Base-by-base conservation (phyloP, 2,113 vertebrate genomes). In the Saguinus imperator region DNA sequence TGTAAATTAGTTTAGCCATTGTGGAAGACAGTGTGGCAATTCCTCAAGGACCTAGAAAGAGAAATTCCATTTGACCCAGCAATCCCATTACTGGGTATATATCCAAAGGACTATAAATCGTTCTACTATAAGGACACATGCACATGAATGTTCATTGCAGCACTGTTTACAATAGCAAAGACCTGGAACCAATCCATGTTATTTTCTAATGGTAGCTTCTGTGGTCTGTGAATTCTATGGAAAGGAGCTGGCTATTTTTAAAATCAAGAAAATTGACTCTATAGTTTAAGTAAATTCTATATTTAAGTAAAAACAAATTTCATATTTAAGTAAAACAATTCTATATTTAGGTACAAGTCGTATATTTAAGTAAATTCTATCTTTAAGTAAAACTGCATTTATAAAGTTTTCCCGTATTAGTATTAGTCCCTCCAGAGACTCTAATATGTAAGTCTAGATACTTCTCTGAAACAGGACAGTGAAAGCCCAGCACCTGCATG, bases 401-500 rank as follows among this genome's bases (percentile, higher is more conserved):
- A 7, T 61, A 58, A 48, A 35, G 25, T 8, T 35, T 52, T 70
- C 32, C 29, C 12, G 3, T 37, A 3, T 29, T 48, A 77, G 17
- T 27, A 52, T 82, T 64, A 40, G 13, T 35, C 66, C 12, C 21
- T 29, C 29, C 29, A 21, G 7, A 4, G 13, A 35, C 48, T 66
- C 40, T 73, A 48, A 45, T 1, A 12, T 5, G 40, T 14, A n/a
- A 3, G 1, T 40, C 52, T 23, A 48, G 32, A 21, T 52, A 9
- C 32, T 27, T 73, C 10, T 3, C 4, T 37, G 61, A 84, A 21
- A 8, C 1, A 7, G 18, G 35, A 27, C 18, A 12, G 29, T 21
- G n/a, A 45, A 40, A 57, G 27, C 17, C 17, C 4, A 5, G 8
- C 18, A n/a, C 18, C 14, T 0, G 7, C 13, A 3, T 2, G 1